Evolutionary conservation across 1,140 invertebrate species (phyloP).

Genomic region (Drosophila truncata): DNA sequence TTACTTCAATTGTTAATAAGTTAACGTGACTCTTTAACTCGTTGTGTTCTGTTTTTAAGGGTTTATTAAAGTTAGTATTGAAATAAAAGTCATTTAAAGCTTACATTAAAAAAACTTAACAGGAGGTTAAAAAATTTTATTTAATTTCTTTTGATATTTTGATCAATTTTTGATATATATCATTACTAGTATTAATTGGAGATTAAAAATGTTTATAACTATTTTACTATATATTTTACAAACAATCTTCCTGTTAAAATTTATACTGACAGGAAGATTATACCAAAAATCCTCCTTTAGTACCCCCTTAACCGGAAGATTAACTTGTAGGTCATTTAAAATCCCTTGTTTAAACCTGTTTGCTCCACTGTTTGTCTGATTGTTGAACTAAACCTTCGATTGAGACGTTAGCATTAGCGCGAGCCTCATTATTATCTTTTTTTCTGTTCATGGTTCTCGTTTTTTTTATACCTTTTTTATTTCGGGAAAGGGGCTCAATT

Average conservation of each 20-base stretch:
- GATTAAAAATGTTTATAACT: too few species aligned
- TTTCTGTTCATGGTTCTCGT: conserved; percentile 26
- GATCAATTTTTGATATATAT: neutral
- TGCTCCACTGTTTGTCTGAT: conserved; percentile 63
- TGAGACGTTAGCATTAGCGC: conserved; percentile 73
- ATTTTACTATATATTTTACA: neutral
- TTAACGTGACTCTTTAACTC: rapidly evolving
- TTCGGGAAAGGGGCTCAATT: conserved; percentile 56
- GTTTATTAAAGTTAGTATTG: neutral
- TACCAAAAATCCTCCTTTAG: neutral
- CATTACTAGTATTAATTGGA: too few species aligned
- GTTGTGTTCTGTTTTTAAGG: rapidly evolving
- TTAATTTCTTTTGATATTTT: neutral
- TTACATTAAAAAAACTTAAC: neutral
- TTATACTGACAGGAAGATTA: neutral
- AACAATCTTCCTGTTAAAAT: too few species aligned
- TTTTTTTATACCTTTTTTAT: conserved; percentile 17
- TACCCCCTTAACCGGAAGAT: neutral
- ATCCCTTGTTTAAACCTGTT: too few species aligned
- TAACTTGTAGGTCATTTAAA: neutral
- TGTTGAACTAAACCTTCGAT: conserved; percentile 67
- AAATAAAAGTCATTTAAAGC: neutral
- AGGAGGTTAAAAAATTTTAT: neutral
- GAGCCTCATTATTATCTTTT: conserved; percentile 72
- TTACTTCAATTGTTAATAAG: neutral